These are phyloP conservation scores for Orchestes rusci DNA, from an alignment of 2,888 invertebrate species.

Conservation along the genomic window DNA sequence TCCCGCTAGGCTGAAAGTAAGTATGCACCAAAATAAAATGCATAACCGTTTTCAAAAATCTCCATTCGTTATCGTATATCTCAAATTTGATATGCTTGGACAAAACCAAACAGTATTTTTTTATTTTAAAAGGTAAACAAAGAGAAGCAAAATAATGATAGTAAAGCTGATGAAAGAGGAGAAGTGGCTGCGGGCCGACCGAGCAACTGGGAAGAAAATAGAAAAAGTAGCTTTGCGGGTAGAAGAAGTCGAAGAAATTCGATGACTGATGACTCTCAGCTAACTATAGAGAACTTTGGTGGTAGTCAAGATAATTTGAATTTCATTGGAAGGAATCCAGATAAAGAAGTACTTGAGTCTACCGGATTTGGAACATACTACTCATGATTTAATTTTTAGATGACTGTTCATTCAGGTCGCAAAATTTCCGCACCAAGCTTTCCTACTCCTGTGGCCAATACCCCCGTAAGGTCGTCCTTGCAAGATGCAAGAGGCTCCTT, in stretches of 20 bases:
- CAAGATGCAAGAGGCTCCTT: slow-evolving; percentile 69
- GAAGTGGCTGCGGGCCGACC: slow-evolving; percentile 72
- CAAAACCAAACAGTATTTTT: too few relatives aligned
- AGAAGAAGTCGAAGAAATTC: slow-evolving; percentile 79
- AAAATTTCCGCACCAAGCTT: slow-evolving; percentile 51
- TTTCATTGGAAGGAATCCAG: slow-evolving; percentile 75
- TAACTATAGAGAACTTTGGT: slow-evolving; percentile 89
- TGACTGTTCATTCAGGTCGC: slow-evolving; percentile 45
- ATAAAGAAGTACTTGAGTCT: slow-evolving; percentile 53
- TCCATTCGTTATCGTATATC: too few relatives aligned
- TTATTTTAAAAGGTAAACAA: slow-evolving; percentile 48
- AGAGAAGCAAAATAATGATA: slow-evolving; percentile 56
- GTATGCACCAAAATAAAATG: too few relatives aligned
- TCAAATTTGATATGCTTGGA: too few relatives aligned
- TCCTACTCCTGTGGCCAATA: slow-evolving; percentile 40
- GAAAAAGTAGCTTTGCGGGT: slow-evolving; percentile 69
- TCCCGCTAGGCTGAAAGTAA: slow-evolving; percentile 41
- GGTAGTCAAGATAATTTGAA: slow-evolving; percentile 85
- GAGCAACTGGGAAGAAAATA: slow-evolving; percentile 73
- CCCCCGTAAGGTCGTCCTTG: slow-evolving; percentile 65
- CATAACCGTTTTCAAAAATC: too few relatives aligned
- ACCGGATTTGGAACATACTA: not conserved
- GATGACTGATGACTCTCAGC: slow-evolving; percentile 77
- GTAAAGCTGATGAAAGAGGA: slow-evolving; percentile 62
- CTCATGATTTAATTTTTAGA: slow-evolving; percentile 26